Conservation (phyloP, 2,797 vertebrate species). For the Prionace glauca region DNA sequence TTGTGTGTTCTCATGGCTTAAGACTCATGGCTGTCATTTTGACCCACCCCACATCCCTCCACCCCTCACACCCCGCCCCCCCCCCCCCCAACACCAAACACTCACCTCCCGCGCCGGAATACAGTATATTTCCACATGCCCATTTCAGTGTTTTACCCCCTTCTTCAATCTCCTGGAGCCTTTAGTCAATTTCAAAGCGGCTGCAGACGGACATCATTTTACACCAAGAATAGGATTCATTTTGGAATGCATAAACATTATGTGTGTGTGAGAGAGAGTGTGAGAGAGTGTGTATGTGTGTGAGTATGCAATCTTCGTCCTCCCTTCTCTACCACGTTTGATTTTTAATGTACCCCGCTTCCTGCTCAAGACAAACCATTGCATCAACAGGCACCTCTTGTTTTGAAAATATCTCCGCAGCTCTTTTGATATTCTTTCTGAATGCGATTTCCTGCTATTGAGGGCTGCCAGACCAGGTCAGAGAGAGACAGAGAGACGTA, state of each 20-base stretch:
- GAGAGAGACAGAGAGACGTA: neutral
- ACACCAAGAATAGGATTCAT: neutral
- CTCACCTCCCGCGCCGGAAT: too few relatives aligned
- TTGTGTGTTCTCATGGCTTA: neutral
- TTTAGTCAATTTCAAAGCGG: neutral
- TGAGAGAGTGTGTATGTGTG: neutral
- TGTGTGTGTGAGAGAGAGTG: neutral
- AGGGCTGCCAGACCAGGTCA: neutral
- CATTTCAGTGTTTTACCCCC: neutral
- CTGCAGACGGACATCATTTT: neutral
- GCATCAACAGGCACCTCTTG: conserved; percentile 30
- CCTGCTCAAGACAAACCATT: neutral
- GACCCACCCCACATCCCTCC: neutral
- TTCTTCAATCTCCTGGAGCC: neutral
- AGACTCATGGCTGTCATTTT: too few relatives aligned
- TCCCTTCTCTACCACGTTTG: conserved; percentile 6
- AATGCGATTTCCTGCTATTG: neutral
- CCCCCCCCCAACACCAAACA: neutral
- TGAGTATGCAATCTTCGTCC: neutral
- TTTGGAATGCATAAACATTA: neutral
- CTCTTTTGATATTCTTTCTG: conserved; percentile 12
- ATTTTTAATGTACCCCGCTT: neutral
- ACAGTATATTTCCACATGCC: neutral
- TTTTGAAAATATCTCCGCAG: conserved; percentile 7
- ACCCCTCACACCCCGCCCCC: too few relatives aligned